Conservation (phyloP, 1,140 invertebrate species). For the Globodera ellingtonae region DNA sequence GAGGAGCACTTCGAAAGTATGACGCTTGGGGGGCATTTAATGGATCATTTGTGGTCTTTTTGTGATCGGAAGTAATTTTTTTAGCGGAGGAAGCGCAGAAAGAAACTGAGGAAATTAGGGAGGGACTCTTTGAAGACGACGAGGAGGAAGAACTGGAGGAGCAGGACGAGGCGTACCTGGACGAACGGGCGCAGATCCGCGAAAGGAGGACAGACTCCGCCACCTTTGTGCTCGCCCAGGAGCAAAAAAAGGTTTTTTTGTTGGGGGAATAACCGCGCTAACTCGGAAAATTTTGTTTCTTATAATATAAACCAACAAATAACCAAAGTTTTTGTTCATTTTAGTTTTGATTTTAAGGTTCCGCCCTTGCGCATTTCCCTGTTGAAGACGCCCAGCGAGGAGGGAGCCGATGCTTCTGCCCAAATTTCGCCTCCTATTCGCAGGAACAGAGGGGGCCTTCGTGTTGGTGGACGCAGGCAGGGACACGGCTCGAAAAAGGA, state of each 20-base stretch:
- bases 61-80: neutral
- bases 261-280: neutral
- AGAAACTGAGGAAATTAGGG: constrained; percentile 22
- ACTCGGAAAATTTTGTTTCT: neutral
- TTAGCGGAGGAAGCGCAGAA: neutral
- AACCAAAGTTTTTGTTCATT: neutral
- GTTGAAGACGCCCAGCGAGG: constrained; percentile 39
- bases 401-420: constrained; percentile 7
- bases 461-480: constrained; percentile 4
- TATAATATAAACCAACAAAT: neutral
- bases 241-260: constrained; percentile 26
- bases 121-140: constrained; percentile 15
- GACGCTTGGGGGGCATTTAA: neutral
- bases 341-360: neutral
- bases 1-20: neutral
- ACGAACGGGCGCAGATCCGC: neutral
- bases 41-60: neutral
- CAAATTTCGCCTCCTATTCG: neutral
- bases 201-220: neutral
- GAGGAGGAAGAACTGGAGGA: constrained; percentile 28
- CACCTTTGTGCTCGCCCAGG: constrained; percentile 6
- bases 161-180: constrained; percentile 21
- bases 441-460: constrained; percentile 1
- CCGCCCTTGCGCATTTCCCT: constrained; percentile 36
- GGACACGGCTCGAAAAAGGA: constrained; percentile 22